phyloP scores from a whole-genome alignment of 2,113 vertebrate species.

The Corydoras maculifer region DNA sequence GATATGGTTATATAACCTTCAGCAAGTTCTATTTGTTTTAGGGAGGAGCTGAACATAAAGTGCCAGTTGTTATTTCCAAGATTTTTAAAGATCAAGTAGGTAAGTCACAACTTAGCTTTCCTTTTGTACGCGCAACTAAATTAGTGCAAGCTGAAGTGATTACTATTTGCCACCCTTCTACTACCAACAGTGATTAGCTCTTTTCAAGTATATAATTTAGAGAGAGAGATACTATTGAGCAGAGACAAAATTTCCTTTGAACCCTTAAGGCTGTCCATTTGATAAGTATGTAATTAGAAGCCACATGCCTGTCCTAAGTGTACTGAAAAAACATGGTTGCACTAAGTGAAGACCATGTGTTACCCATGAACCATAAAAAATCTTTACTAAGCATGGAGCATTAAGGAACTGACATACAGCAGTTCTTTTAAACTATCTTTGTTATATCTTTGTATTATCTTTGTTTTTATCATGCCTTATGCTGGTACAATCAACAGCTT shows the following conservation, averaged over 20 bases:
- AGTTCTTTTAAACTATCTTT: conserved; percentile 5
- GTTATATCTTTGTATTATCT: too few relatives aligned
- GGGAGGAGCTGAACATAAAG: conserved; percentile 89
- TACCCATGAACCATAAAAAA: conserved; percentile 2
- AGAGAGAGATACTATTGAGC: neutral
- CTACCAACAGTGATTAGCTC: conserved; percentile 21
- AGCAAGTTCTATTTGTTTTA: conserved; percentile 59
- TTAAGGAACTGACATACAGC: neutral
- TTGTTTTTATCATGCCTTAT: too few relatives aligned
- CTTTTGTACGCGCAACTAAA: conserved; percentile 17
- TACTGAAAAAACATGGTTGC: neutral
- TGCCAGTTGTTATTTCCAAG: conserved; percentile 92
- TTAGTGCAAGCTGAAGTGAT: conserved; percentile 2
- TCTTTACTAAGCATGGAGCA: conserved; percentile 12
- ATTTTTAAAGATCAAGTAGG: conserved; percentile 93
- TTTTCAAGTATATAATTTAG: conserved; percentile 10
- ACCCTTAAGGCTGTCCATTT: conserved; percentile 21
- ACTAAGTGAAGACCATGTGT: conserved; percentile 6
- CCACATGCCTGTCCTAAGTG: conserved; percentile 20
- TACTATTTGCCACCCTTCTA: conserved; percentile 14
- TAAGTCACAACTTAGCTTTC: conserved; percentile 58
- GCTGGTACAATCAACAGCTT: too few relatives aligned
- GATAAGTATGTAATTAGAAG: conserved; percentile 22
- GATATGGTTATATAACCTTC: conserved; percentile 1
- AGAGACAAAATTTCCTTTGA: conserved; percentile 2